phyloP scores from a whole-genome alignment of 2,797 vertebrate species.

The Sphenopsis melanotis region DNA sequence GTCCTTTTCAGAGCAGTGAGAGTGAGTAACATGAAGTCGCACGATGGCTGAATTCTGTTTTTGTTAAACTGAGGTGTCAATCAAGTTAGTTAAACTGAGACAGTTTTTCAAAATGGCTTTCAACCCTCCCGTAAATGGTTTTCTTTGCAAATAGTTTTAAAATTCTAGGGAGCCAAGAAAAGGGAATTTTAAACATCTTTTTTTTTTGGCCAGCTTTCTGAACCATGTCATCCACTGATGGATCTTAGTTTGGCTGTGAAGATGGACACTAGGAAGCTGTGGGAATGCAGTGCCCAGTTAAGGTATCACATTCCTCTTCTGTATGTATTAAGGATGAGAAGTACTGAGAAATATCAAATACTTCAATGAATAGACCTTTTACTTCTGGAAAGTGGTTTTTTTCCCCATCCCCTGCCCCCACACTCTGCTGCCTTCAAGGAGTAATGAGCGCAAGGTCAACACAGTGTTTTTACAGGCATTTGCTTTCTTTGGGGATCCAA shows the following conservation, averaged over 20 bases:
- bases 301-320: not conserved
- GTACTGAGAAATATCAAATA: not conserved
- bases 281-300: not conserved
- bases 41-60: not conserved
- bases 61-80: not conserved
- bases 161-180: not conserved
- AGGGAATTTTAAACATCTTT: not conserved
- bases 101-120: not conserved
- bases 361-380: not conserved
- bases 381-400: not conserved
- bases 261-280: not conserved
- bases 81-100: not conserved
- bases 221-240: rapidly evolving
- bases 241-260: not conserved
- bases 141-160: not conserved
- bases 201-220: not conserved
- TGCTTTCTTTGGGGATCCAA: conserved; percentile 35
- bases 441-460: not conserved
- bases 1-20: not conserved
- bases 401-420: not conserved
- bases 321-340: not conserved
- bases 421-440: not conserved
- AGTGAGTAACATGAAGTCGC: not conserved
- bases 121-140: not conserved
- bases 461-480: not conserved